These are phyloP conservation scores for Gobio occitaniae DNA, from an alignment of 2,797 vertebrate species.

Conservation along the genomic window DNA sequence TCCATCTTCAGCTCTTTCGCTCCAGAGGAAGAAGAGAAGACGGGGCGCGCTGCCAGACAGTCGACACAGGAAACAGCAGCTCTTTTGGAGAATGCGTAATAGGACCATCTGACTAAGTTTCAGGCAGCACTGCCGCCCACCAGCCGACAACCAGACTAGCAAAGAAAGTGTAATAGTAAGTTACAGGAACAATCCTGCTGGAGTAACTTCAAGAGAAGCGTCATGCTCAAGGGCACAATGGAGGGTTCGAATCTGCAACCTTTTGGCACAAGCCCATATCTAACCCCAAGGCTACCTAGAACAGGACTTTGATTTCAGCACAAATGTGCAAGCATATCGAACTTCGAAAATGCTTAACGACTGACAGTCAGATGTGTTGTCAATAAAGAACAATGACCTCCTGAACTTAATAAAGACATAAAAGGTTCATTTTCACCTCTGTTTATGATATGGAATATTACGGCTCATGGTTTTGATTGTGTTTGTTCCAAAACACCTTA, in stretches of 20 bases:
- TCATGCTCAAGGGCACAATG: neutral
- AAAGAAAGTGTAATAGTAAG: constrained; percentile 17
- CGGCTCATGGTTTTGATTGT: neutral
- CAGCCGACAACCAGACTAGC: neutral
- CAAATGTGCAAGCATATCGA: neutral
- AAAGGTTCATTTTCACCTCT: neutral
- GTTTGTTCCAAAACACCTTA: neutral
- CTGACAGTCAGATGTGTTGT: neutral
- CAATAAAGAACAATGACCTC: neutral
- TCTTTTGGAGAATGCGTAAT: constrained; percentile 21
- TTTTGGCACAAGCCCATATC: neutral
- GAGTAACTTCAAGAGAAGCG: neutral
- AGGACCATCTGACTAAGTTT: constrained; percentile 33
- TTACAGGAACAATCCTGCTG: neutral
- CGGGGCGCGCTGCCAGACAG: constrained; percentile 5
- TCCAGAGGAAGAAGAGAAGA: constrained; percentile 40
- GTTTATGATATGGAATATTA: neutral
- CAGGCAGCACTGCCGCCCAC: constrained; percentile 14
- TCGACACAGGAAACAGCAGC: constrained; percentile 31
- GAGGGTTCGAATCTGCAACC: neutral
- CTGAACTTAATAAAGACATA: neutral
- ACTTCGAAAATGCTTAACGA: neutral
- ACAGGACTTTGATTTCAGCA: neutral
- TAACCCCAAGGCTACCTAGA: neutral
- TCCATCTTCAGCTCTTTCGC: constrained; percentile 34